These are phyloP conservation scores for Drosophila peninsularis DNA, from an alignment of 2,888 invertebrate species.

Conservation along the genomic window DNA sequence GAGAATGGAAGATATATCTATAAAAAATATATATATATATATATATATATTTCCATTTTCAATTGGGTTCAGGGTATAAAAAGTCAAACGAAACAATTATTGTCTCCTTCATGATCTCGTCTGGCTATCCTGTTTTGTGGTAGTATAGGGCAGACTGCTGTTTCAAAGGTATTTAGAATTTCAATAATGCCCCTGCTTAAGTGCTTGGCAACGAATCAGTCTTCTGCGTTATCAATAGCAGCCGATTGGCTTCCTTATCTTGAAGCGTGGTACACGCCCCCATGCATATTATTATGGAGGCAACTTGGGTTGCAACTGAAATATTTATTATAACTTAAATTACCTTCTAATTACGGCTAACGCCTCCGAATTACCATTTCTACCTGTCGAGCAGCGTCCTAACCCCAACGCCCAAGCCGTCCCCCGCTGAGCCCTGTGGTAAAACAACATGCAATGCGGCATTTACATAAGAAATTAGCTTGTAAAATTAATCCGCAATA, in stretches of 20 bases:
- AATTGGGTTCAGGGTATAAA: too few species aligned
- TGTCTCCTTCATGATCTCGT: not conserved
- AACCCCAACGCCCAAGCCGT: not conserved
- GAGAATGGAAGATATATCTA: too few species aligned
- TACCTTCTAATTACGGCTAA: conserved; percentile 81
- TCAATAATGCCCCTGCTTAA: not conserved
- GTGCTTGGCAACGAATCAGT: conserved; percentile 16
- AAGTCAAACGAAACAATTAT: not conserved
- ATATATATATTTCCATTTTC: too few species aligned
- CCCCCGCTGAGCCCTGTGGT: conserved; percentile 23
- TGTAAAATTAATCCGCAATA: conserved; percentile 83
- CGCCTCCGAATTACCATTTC: conserved; percentile 76
- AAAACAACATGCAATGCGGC: conserved; percentile 65
- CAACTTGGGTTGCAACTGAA: conserved; percentile 65
- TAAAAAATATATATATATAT: too few species aligned
- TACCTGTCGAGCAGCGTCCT: conserved; percentile 45
- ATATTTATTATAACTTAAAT: conserved; percentile 81
- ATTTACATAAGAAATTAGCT: conserved; percentile 84
- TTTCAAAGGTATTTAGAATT: not conserved
- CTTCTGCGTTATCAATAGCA: conserved; percentile 20
- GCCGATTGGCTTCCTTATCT: not conserved
- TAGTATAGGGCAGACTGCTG: too few species aligned
- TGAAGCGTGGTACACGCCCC: conserved; percentile 25
- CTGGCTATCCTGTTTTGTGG: not conserved
- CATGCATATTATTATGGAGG: conserved; percentile 17